Conservation (phyloP, 2,797 vertebrate genomes). For the Myripristis murdjan region DNA sequence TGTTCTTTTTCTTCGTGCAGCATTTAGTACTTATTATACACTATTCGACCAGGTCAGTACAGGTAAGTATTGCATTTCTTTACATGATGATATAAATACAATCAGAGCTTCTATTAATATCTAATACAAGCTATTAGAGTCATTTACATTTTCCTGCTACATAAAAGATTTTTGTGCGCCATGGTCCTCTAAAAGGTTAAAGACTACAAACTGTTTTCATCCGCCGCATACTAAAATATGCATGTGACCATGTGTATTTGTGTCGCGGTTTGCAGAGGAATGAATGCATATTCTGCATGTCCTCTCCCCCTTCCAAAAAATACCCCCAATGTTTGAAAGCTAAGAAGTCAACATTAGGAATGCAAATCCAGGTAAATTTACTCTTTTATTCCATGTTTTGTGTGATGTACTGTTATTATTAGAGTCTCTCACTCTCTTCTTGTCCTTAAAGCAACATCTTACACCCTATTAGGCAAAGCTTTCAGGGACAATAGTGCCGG, state of each 20-base stretch:
- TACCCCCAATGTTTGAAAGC: conserved; percentile 42
- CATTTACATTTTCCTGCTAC: background rate
- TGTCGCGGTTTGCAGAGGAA: background rate
- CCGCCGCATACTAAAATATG: conserved; percentile 28
- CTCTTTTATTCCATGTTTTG: conserved; percentile 65
- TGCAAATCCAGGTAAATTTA: conserved; percentile 78
- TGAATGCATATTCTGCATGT: conserved; percentile 39
- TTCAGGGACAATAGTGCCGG: conserved; percentile 65
- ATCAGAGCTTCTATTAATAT: background rate
- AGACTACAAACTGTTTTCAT: conserved; percentile 21
- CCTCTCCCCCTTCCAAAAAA: conserved; percentile 4
- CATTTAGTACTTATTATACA: too few relatives aligned
- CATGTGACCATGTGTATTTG: background rate
- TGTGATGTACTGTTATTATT: conserved; percentile 58
- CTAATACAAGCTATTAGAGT: background rate
- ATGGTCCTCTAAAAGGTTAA: background rate
- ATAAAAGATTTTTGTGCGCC: background rate
- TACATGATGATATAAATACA: background rate
- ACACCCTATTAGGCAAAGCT: conserved; percentile 76
- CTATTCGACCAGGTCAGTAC: background rate
- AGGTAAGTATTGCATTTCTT: background rate
- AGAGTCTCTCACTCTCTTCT: conserved; percentile 62
- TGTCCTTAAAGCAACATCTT: conserved; percentile 77
- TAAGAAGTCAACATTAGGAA: conserved; percentile 70
- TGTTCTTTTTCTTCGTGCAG: background rate